phyloP scores from a whole-genome alignment of 2,888 invertebrate species.

The Watsonalla cultraria region DNA sequence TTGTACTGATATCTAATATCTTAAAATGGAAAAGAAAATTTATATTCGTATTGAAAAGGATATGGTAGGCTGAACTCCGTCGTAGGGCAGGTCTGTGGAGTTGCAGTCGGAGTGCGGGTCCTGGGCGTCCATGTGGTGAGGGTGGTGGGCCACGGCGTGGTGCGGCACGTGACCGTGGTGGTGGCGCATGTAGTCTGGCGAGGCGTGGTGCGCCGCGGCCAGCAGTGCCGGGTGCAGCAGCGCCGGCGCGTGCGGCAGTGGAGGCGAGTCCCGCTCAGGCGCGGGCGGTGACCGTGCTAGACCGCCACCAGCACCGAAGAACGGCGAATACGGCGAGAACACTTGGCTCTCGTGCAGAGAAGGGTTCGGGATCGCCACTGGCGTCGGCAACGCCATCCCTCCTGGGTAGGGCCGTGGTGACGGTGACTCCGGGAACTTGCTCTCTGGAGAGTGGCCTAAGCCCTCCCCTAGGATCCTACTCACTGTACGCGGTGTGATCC shows the following conservation, averaged over 20 bases:
- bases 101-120: constrained; percentile 94
- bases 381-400: constrained; percentile 94
- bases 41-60: constrained; percentile 86
- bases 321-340: constrained; percentile 94
- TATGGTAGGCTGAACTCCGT: constrained; percentile 96
- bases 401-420: constrained; percentile 88
- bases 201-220: constrained; percentile 90
- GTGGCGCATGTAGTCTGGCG: constrained; percentile 87
- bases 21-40: constrained; percentile 8
- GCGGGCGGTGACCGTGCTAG: constrained; percentile 79
- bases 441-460: constrained; percentile 83
- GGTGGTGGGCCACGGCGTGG: constrained; percentile 85
- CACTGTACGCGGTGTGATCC: constrained; percentile 94
- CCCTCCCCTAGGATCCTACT: constrained; percentile 91
- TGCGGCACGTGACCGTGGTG: constrained; percentile 87
- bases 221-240: constrained; percentile 91
- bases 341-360: constrained; percentile 96
- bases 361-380: constrained; percentile 97
- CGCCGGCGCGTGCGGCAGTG: constrained; percentile 90
- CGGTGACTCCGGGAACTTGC: constrained; percentile 82
- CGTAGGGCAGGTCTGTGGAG: constrained; percentile 93
- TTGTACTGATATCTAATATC: too few relatives aligned
- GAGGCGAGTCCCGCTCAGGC: constrained; percentile 88
- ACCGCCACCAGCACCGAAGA: constrained; percentile 83
- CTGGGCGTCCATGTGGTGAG: constrained; percentile 90